Evolutionary conservation across 2,888 invertebrate genomes (phyloP), one percentile per base, ranked within the genome.

Genomic region (Odontomyia ornata): DNA sequence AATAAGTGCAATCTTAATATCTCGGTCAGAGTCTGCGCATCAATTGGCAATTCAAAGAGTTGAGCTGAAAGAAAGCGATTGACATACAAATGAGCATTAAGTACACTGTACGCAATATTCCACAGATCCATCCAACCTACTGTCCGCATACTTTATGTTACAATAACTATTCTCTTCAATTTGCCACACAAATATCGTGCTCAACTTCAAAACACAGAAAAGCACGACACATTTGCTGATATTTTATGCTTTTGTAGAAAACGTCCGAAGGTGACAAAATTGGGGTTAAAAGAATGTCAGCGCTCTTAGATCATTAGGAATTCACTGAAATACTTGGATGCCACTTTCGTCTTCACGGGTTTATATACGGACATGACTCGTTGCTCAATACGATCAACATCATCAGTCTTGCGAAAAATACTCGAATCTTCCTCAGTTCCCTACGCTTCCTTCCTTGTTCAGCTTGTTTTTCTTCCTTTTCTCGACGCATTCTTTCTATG

Each of bases 221-320:
- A n/a, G n/a, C n/a, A n/a, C n/a, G n/a, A n/a, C n/a, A n/a, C n/a
- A n/a, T n/a, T n/a, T n/a, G n/a, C n/a, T 94, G 95, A 82, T 94
- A 86, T 81, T 91, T 93, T 13, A 96, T 87, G 27, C 93, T 94
- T 80, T 89, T 89, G 78, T 93, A 92, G 82, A 95, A 95, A 82
- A 93, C 93, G 81, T 93, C 91, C 80, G 92, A 92, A 0, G 93
- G 89, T 76, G 93, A 92, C n/a, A 15, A 98, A 88, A 23, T 95
- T 87, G 47, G 93, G 92, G 11, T 91, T 88, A 85, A 97, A 99
- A 28, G 92, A 91, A 83, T 93, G 90, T 64, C 97, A 90, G 85
- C 98, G 99, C 84, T 99, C 98, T 72, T 97, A 88, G 2, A 99
- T 90, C 85, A 94, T 92, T n/a, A n/a, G n/a, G n/a, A n/a, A n/a